Evolutionary conservation across 2,113 vertebrate species (phyloP).

Genomic region (Tor tambroides): DNA sequence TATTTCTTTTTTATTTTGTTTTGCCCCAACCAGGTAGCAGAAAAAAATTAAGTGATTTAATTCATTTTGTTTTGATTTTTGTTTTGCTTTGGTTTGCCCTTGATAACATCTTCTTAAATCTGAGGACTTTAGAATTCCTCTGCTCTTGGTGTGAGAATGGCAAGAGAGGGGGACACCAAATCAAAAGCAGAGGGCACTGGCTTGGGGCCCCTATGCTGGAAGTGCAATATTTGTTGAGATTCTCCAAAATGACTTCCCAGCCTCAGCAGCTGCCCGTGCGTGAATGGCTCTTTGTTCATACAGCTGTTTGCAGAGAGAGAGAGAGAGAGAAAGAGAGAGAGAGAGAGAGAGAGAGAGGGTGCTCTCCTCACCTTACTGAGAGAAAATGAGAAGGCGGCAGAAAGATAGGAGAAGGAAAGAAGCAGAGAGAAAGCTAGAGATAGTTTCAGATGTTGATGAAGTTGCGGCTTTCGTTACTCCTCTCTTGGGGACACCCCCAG

Average conservation of each 20-base stretch:
- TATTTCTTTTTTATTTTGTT: neutral
- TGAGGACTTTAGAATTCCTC: neutral
- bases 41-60: neutral
- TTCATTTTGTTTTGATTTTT: neutral
- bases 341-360: neutral
- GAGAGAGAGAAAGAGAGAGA: neutral
- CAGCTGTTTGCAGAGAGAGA: slow-evolving; percentile 61
- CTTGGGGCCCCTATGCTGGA: slow-evolving; percentile 55
- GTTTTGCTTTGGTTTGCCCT: neutral
- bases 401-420: neutral
- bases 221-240: slow-evolving; percentile 77
- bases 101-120: neutral
- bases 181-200: slow-evolving; percentile 61
- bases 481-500: neutral
- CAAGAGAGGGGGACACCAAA: slow-evolving; percentile 51
- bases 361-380: slow-evolving; percentile 16
- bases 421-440: neutral
- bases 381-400: neutral
- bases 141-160: slow-evolving; percentile 10
- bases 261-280: slow-evolving; percentile 59
- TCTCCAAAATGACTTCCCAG: slow-evolving; percentile 69
- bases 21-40: neutral
- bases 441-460: neutral
- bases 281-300: slow-evolving; percentile 73
- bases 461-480: neutral